These are phyloP conservation scores for Megalopta genalis DNA, from an alignment of 1,140 invertebrate species.

Conservation along the genomic window DNA sequence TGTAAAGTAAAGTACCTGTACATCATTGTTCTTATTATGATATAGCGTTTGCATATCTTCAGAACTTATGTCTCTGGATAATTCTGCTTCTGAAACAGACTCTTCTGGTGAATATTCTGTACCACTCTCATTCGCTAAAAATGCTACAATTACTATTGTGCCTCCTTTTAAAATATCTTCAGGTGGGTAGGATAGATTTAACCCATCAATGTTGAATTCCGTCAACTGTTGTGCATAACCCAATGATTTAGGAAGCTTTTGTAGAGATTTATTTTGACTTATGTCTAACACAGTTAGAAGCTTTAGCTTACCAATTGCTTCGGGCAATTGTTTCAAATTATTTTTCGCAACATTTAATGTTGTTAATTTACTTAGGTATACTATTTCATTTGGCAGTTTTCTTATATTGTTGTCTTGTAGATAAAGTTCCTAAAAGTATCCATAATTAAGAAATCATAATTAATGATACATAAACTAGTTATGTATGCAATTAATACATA, in stretches of 20 bases:
- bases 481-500: not conserved
- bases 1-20: slow-evolving; percentile 69
- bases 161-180: slow-evolving; percentile 81
- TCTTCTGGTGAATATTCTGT: slow-evolving; percentile 72
- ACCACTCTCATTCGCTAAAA: slow-evolving; percentile 79
- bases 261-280: slow-evolving; percentile 81
- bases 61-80: slow-evolving; percentile 46
- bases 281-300: slow-evolving; percentile 82
- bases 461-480: not conserved
- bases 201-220: slow-evolving; percentile 82
- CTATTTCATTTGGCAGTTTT: slow-evolving; percentile 85
- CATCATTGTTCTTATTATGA: slow-evolving; percentile 70
- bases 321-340: slow-evolving; percentile 84
- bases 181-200: slow-evolving; percentile 84
- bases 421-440: slow-evolving; percentile 82
- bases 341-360: slow-evolving; percentile 87
- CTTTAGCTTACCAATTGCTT: slow-evolving; percentile 83
- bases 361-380: slow-evolving; percentile 82
- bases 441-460: slow-evolving; percentile 53
- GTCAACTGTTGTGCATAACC: slow-evolving; percentile 82
- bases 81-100: slow-evolving; percentile 58
- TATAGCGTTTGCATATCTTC: slow-evolving; percentile 54
- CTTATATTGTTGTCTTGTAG: slow-evolving; percentile 84
- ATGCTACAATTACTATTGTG: slow-evolving; percentile 85
- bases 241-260: slow-evolving; percentile 83